A percentile compares a stretch with the other conserved stretches of the same genome.
Evolutionary conservation across 1,140 invertebrate species (phyloP).

Genomic region (Helicoverpa armigera): DNA sequence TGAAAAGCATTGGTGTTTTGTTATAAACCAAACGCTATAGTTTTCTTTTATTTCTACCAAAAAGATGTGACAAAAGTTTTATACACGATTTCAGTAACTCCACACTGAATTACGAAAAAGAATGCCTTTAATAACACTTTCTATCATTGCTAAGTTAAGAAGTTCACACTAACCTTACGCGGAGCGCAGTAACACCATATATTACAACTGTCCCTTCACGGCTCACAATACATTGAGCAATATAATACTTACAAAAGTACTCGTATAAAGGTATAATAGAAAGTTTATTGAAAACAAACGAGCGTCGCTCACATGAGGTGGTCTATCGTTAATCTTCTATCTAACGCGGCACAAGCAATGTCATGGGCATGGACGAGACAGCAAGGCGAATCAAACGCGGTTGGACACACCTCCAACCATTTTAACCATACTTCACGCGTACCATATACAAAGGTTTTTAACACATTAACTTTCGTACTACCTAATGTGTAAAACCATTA

Average conservation of each 20-base stretch:
- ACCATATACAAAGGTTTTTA: neutral
- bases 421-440: neutral
- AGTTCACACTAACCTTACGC: too few relatives aligned
- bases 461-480: slow-evolving; percentile 63
- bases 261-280: slow-evolving; percentile 20
- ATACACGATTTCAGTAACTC: too few relatives aligned
- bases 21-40: too few relatives aligned
- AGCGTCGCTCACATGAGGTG: slow-evolving; percentile 57
- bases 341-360: slow-evolving; percentile 55
- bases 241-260: neutral
- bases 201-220: too few relatives aligned
- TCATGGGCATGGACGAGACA: neutral
- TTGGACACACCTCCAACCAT: slow-evolving; percentile 27
- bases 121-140: too few relatives aligned
- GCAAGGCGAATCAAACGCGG: slow-evolving; percentile 65
- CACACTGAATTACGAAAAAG: too few relatives aligned
- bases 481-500: slow-evolving; percentile 64
- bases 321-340: slow-evolving; percentile 75
- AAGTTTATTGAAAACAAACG: slow-evolving; percentile 68
- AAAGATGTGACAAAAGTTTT: too few relatives aligned
- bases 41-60: too few relatives aligned
- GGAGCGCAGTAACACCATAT: too few relatives aligned
- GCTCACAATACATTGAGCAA: too few relatives aligned
- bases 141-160: too few relatives aligned
- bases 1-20: too few relatives aligned